phyloP scores from a whole-genome alignment of 2,888 invertebrate species.

The Acronicta aceris region DNA sequence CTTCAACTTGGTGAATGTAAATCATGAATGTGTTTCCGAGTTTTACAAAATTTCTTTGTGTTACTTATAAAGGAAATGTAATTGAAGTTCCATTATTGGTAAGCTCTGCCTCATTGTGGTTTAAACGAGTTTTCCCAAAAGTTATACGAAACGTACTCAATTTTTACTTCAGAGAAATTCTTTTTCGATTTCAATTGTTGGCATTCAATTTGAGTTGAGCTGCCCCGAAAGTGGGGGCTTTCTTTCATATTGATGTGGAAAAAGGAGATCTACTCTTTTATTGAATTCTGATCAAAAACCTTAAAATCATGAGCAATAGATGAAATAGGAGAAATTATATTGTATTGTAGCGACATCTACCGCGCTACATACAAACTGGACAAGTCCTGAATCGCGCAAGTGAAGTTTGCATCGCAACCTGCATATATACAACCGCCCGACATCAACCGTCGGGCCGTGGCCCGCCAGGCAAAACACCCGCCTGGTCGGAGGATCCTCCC shows the following conservation, averaged over 20 bases:
- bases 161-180: constrained; percentile 25
- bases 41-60: constrained; percentile 55
- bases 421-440: too few species aligned
- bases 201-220: constrained; percentile 15
- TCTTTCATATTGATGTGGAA: constrained; percentile 15
- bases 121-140: constrained; percentile 39
- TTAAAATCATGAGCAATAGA: neutral
- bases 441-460: too few species aligned
- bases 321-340: too few species aligned
- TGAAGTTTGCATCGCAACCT: too few species aligned
- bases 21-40: constrained; percentile 53
- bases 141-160: constrained; percentile 19
- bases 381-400: too few species aligned
- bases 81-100: constrained; percentile 37
- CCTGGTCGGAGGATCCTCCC: too few species aligned
- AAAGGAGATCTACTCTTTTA: constrained; percentile 4
- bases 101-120: constrained; percentile 33
- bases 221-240: constrained; percentile 5
- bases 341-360: too few species aligned
- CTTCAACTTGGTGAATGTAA: constrained; percentile 38
- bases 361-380: too few species aligned
- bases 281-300: neutral
- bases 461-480: too few species aligned
- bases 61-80: constrained; percentile 31
- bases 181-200: constrained; percentile 37